These are phyloP conservation scores for Megathymus violae DNA, from an alignment of 1,140 invertebrate genomes.

Conservation along the genomic window DNA sequence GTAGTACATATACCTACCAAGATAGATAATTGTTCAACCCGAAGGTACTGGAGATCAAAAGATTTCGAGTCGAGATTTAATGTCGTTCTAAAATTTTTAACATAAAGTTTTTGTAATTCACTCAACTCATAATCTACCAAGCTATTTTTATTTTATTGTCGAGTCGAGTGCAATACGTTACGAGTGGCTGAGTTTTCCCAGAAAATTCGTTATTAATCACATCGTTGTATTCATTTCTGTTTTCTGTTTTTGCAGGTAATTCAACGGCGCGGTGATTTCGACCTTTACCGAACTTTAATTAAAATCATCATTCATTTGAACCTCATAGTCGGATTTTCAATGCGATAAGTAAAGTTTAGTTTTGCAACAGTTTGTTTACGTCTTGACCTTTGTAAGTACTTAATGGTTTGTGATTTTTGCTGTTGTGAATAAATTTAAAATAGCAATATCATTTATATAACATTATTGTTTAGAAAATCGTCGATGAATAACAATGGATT, in stretches of 20 bases:
- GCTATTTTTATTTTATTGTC: conserved; percentile 1
- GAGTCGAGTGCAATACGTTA: conserved; percentile 1
- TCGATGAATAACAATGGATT: too few relatives aligned
- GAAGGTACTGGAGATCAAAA: too few relatives aligned
- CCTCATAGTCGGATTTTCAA: background rate
- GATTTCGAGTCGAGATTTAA: too few relatives aligned
- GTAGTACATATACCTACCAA: too few relatives aligned
- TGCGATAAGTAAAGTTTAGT: background rate
- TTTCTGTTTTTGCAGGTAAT: conserved; percentile 26
- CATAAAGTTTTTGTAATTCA: background rate
- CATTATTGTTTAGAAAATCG: too few relatives aligned
- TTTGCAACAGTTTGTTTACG: too few relatives aligned
- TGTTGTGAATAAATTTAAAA: too few relatives aligned
- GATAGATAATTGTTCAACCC: too few relatives aligned
- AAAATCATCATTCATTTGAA: background rate
- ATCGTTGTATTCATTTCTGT: conserved; percentile 1
- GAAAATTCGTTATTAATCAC: conserved; percentile 24
- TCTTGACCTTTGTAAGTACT: too few relatives aligned
- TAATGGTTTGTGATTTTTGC: too few relatives aligned
- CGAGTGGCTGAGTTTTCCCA: conserved; percentile 6
- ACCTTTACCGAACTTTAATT: background rate
- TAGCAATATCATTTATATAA: too few relatives aligned
- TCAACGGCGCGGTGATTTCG: conserved; percentile 7
- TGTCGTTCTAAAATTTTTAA: too few relatives aligned
- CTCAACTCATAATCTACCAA: background rate